These are phyloP conservation scores for Oriolus oriolus DNA, from an alignment of 2,113 vertebrate genomes.

Conservation along the genomic window DNA sequence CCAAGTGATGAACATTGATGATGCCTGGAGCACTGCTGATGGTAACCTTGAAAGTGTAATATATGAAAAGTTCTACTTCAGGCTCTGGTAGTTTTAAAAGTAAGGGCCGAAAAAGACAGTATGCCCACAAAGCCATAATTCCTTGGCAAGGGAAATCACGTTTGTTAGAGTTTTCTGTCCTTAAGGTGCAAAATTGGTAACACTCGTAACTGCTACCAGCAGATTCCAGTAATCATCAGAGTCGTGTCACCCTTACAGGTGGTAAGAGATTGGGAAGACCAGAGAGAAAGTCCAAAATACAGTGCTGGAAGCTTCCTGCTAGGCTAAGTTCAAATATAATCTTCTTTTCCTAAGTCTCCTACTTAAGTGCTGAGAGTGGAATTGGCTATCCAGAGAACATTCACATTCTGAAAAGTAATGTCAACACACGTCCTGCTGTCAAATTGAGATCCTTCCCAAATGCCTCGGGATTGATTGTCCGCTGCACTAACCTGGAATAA, in stretches of 20 bases:
- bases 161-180: background rate
- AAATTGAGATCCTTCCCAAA: background rate
- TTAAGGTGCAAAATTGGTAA: background rate
- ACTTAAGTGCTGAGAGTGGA: background rate
- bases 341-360: background rate
- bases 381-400: background rate
- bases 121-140: background rate
- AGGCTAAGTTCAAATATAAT: background rate
- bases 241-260: background rate
- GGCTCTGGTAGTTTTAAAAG: background rate
- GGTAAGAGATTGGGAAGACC: background rate
- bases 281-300: background rate
- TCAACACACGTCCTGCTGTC: fast-evolving
- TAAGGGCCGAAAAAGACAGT: background rate
- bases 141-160: background rate
- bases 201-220: background rate
- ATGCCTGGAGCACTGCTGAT: background rate
- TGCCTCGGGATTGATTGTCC: background rate
- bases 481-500: background rate
- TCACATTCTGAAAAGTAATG: background rate
- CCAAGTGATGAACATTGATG: background rate
- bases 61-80: background rate
- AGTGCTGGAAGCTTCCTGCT: background rate
- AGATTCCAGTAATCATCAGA: background rate
- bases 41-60: background rate